Conservation (phyloP, 2,797 vertebrate genomes). For the Dermochelys coriacea region DNA sequence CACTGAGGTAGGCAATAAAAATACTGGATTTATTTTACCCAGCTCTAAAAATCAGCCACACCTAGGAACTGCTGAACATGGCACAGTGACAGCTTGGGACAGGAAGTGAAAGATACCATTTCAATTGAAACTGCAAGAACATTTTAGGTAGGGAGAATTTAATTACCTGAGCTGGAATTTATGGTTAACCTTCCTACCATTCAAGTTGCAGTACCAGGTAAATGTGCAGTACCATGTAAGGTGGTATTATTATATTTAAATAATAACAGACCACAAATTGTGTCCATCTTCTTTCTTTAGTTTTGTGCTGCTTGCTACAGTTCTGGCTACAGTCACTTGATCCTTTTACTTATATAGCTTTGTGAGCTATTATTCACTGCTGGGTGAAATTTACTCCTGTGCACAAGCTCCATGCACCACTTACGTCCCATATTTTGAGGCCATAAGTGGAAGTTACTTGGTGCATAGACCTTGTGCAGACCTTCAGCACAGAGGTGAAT, state of each 20-base stretch:
- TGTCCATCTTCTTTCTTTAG: not conserved
- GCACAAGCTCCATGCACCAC: not conserved
- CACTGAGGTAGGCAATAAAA: not conserved
- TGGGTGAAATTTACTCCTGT: not conserved
- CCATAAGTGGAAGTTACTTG: not conserved
- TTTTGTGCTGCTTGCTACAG: not conserved
- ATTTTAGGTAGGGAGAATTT: not conserved
- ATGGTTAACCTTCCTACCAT: not conserved
- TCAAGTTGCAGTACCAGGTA: not conserved
- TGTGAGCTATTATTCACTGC: not conserved
- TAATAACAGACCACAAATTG: not conserved
- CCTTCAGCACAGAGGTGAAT: not conserved
- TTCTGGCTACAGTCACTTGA: not conserved
- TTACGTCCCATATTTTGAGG: not conserved
- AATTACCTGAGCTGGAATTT: not conserved
- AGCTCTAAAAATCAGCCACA: conserved; percentile 11
- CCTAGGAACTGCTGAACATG: not conserved
- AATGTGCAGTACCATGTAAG: not conserved
- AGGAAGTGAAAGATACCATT: not conserved
- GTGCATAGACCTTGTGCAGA: not conserved
- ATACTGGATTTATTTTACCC: conserved; percentile 20
- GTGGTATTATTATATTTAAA: conserved; percentile 6
- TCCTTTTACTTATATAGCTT: not conserved
- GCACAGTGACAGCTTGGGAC: not conserved
- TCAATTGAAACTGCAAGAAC: not conserved